phyloP scores from a whole-genome alignment of 1,140 invertebrate species.

The Meloidogyne hapla region DNA sequence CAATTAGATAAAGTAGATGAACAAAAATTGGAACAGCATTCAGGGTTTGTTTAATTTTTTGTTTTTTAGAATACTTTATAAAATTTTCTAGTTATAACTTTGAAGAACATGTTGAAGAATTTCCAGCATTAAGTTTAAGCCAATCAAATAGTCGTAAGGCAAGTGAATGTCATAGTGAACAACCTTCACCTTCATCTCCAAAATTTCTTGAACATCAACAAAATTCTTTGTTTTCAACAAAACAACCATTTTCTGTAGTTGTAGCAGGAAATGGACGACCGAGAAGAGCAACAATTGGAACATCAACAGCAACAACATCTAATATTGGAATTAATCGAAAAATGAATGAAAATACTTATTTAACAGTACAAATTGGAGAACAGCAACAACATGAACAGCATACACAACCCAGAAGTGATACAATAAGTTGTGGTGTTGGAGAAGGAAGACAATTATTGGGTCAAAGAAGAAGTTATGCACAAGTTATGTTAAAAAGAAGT shows the following conservation, averaged over 20 bases:
- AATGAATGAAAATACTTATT: neutral
- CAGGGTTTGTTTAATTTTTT: neutral
- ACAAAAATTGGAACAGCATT: neutral
- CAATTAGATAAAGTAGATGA: neutral
- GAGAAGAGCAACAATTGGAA: constrained; percentile 25
- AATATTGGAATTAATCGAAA: neutral
- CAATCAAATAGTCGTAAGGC: constrained; percentile 2
- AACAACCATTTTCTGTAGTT: constrained; percentile 32
- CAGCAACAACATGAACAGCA: neutral
- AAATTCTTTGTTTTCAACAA: neutral
- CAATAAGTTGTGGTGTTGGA: neutral
- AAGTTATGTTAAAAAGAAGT: neutral
- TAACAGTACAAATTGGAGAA: neutral
- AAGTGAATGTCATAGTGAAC: constrained; percentile 1
- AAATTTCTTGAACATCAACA: neutral
- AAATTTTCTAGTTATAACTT: neutral
- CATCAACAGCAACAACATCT: neutral
- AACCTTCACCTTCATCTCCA: neutral
- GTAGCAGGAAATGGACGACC: constrained; percentile 31
- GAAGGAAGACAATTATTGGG: neutral
- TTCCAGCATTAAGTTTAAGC: neutral
- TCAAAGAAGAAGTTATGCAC: constrained; percentile 1
- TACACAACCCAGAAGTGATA: neutral
- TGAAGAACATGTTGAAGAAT: constrained; percentile 3
- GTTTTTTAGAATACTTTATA: neutral